phyloP scores from a whole-genome alignment of 2,797 vertebrate genomes.

The Macropus fuliginosus region DNA sequence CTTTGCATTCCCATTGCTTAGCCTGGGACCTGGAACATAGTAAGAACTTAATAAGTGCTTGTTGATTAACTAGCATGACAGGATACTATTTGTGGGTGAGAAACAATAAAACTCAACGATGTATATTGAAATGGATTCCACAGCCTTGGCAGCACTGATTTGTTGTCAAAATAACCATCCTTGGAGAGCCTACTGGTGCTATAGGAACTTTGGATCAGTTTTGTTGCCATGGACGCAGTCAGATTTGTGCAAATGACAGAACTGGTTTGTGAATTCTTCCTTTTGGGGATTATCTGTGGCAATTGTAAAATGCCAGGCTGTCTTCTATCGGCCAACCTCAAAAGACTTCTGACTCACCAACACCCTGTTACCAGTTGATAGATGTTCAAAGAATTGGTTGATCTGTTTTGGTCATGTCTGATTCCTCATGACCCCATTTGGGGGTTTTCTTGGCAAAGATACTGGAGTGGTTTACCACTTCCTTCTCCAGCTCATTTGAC shows the following conservation, averaged over 20 bases:
- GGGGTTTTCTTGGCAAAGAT: neutral
- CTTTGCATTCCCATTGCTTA: neutral
- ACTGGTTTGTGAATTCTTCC: neutral
- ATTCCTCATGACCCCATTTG: neutral
- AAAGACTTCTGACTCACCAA: conserved; percentile 46
- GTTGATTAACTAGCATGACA: neutral
- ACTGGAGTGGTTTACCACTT: neutral
- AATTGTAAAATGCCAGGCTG: conserved; percentile 51
- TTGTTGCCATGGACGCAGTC: neutral
- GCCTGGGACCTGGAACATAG: neutral
- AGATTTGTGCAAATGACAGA: neutral
- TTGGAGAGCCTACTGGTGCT: neutral
- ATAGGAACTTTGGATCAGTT: neutral
- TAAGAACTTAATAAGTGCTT: no score
- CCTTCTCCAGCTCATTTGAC: neutral
- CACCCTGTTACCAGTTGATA: conserved; percentile 1
- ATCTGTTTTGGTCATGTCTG: neutral
- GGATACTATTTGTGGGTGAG: neutral
- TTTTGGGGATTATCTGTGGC: conserved; percentile 4
- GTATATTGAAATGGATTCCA: neutral
- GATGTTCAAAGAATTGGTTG: neutral
- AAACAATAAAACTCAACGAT: neutral
- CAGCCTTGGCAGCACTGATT: neutral
- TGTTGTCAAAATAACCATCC: neutral
- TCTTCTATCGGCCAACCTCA: conserved; percentile 17